phyloP scores from a whole-genome alignment of 2,888 invertebrate species.

The Poecilobothrus nobilitatus region DNA sequence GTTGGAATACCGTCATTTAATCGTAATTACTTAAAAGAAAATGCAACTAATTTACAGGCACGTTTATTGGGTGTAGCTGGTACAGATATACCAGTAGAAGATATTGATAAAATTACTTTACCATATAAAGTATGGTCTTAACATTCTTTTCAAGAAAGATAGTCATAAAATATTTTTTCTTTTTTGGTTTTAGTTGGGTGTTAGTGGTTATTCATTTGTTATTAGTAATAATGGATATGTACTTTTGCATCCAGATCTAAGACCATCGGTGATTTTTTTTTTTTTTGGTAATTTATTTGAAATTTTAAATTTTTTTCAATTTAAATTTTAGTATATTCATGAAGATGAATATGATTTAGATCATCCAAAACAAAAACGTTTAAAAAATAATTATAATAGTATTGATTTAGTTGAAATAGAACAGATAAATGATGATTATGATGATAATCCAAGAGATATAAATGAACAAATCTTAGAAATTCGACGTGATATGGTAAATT shows the following conservation, averaged over 20 bases:
- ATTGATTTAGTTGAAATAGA: constrained; percentile 94
- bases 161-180: neutral
- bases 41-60: constrained; percentile 44
- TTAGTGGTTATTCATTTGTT: constrained; percentile 92
- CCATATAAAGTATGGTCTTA: constrained; percentile 67
- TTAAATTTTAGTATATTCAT: neutral
- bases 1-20: constrained; percentile 91
- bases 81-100: constrained; percentile 72
- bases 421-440: constrained; percentile 54
- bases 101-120: constrained; percentile 79
- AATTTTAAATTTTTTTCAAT: neutral
- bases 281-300: neutral
- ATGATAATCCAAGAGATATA: constrained; percentile 56
- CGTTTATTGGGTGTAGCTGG: constrained; percentile 90
- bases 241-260: constrained; percentile 85
- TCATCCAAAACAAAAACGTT: constrained; percentile 21
- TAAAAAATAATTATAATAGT: constrained; percentile 92
- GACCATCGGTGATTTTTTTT: constrained; percentile 65
- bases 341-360: constrained; percentile 9
- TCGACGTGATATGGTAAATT: constrained; percentile 63
- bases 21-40: constrained; percentile 51
- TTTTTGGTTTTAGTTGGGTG: constrained; percentile 62
- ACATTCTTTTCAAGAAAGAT: neutral
- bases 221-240: constrained; percentile 96
- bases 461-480: constrained; percentile 48